Conservation (phyloP, 2,797 vertebrate genomes). For the Gymnodraco acuticeps region DNA sequence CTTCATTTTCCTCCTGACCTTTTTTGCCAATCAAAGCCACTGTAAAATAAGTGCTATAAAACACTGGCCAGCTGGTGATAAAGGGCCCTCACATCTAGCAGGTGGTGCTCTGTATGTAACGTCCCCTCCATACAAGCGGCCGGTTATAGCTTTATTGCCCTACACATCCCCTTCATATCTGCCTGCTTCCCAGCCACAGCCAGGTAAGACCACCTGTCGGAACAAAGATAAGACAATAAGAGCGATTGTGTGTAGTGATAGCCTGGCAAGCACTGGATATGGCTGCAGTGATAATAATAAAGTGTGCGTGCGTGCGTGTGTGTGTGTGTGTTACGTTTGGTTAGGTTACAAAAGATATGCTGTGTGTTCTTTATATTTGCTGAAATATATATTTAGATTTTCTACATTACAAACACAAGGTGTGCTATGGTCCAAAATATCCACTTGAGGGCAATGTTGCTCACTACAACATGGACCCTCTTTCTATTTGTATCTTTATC, state of each 20-base stretch:
- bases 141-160: constrained; percentile 86
- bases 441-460: constrained; percentile 71
- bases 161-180: constrained; percentile 82
- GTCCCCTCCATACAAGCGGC: constrained; percentile 76
- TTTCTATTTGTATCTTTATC: constrained; percentile 1
- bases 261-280: constrained; percentile 59
- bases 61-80: constrained; percentile 80
- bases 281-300: constrained; percentile 63
- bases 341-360: background rate
- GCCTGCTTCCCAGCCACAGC: constrained; percentile 65
- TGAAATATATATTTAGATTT: background rate
- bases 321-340: too few relatives aligned
- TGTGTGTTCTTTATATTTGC: constrained; percentile 1
- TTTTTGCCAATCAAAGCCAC: constrained; percentile 75
- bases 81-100: constrained; percentile 80
- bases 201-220: constrained; percentile 85
- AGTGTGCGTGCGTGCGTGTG: background rate
- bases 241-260: constrained; percentile 58
- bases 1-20: constrained; percentile 73
- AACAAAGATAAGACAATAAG: constrained; percentile 79
- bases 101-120: constrained; percentile 80
- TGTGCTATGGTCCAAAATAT: background rate
- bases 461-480: constrained; percentile 18
- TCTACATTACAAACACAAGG: background rate
- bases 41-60: constrained; percentile 84